These are phyloP conservation scores for Pterocles orientalis DNA, from an alignment of 2,113 vertebrate species.

Conservation along the genomic window DNA sequence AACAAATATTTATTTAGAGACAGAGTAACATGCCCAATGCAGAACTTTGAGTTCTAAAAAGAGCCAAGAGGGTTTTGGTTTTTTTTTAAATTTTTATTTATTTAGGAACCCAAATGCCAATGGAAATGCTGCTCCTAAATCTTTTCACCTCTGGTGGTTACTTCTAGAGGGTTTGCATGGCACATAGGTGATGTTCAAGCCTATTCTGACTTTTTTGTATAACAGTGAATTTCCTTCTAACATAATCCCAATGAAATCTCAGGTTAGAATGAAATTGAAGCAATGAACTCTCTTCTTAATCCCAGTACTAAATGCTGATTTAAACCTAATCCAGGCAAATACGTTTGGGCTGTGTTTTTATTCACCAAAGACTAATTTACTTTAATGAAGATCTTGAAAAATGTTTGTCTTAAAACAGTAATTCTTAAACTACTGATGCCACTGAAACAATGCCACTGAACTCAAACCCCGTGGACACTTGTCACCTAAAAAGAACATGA, in stretches of 20 bases:
- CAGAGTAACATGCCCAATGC: not conserved
- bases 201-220: not conserved
- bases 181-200: not conserved
- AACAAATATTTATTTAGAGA: slow-evolving; percentile 45
- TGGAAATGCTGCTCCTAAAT: not conserved
- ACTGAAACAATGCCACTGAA: not conserved
- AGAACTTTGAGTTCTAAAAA: not conserved
- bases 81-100: no score
- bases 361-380: not conserved
- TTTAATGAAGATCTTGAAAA: not conserved
- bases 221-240: not conserved
- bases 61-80: not conserved
- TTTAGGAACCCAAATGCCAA: not conserved
- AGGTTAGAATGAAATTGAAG: not conserved
- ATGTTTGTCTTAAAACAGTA: not conserved
- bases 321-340: not conserved
- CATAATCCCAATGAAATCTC: not conserved
- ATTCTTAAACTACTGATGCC: not conserved
- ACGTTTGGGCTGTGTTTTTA: not conserved
- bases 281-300: not conserved
- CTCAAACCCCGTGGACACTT: not conserved
- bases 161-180: not conserved
- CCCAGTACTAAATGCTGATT: not conserved
- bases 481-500: not conserved
- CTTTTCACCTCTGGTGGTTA: not conserved